Evolutionary conservation across 2,888 invertebrate genomes (phyloP), one percentile per base, ranked within the genome.

Genomic region (Erebia ligea): DNA sequence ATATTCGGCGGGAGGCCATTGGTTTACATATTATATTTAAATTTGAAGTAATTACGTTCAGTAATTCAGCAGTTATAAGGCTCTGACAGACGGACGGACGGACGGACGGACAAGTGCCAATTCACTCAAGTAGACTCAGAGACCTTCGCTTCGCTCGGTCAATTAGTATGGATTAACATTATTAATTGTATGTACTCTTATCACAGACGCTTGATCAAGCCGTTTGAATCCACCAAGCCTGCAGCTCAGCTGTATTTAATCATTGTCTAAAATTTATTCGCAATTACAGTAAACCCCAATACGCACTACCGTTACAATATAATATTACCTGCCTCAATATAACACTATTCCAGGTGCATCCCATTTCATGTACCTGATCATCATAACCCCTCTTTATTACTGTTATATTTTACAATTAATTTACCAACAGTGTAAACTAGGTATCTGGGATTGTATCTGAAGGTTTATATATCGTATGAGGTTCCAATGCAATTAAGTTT

Each of bases 331-430:
- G 58, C 25, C 48, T 69, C 50, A 58, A 57, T 48, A 69, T 57
- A 68, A 68, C 64, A 56, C 62, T 54, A 64, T 56, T 17, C 25
- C 56, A 45, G 68, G 73, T 70, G 68, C 75, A 69, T 70, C 75
- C 75, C 68, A 62, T 75, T 74, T 57, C 75, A 21, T 75, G 75
- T 75, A 72, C 58, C 48, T 65, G 74, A 65, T 72, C 70, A 69
- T 70, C 70, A 70, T 69, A 72, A 67, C 63, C 50, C 64, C 64
- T 56, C 64, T 70, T 73, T 56, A 72, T 34, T 66, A 57, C 58
- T 67, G 58, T 66, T 70, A 66, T 70, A 68, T 68, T 72, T 63
- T 68, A 73, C 75, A 72, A 75, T 75, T 75, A 75, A 73, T 71
- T 72, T 70, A 57, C 67, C 54, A 64, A 52, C 64, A 42, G 66